Conservation (phyloP, 2,113 vertebrate genomes). For the Pelmatolapia mariae region DNA sequence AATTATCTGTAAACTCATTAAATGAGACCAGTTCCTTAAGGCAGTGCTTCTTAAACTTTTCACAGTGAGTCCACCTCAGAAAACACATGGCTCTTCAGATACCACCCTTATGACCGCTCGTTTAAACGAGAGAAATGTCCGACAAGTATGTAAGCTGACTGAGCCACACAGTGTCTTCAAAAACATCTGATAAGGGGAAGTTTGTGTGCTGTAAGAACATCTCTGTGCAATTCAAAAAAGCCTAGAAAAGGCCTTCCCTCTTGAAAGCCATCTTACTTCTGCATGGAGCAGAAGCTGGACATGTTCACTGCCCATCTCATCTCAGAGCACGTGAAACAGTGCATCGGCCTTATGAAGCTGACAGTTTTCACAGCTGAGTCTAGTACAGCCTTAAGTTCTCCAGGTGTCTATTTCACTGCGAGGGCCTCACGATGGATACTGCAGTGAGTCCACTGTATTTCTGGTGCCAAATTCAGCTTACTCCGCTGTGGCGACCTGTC, state of each 20-base stretch:
- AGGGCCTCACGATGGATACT: neutral
- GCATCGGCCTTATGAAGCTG: neutral
- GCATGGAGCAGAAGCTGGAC: neutral
- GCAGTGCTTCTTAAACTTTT: too few relatives aligned
- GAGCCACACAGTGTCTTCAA: neutral
- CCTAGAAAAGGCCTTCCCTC: neutral
- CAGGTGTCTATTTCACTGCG: neutral
- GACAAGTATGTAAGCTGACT: neutral
- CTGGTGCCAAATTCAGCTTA: neutral
- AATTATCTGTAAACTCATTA: too few relatives aligned
- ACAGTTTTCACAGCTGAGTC: neutral
- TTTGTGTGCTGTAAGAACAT: neutral
- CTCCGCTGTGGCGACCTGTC: neutral
- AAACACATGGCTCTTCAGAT: neutral
- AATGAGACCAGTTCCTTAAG: too few relatives aligned
- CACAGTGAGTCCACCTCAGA: too few relatives aligned
- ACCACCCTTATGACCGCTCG: neutral
- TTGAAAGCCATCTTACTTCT: conserved; percentile 5
- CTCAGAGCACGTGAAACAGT: neutral
- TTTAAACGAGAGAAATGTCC: neutral
- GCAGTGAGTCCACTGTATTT: neutral
- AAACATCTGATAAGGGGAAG: neutral
- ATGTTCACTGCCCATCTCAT: neutral
- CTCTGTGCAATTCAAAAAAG: conserved; percentile 4
- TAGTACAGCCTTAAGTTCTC: neutral